These are phyloP conservation scores for Belgica antarctica DNA, from an alignment of 2,888 invertebrate genomes.

Conservation along the genomic window DNA sequence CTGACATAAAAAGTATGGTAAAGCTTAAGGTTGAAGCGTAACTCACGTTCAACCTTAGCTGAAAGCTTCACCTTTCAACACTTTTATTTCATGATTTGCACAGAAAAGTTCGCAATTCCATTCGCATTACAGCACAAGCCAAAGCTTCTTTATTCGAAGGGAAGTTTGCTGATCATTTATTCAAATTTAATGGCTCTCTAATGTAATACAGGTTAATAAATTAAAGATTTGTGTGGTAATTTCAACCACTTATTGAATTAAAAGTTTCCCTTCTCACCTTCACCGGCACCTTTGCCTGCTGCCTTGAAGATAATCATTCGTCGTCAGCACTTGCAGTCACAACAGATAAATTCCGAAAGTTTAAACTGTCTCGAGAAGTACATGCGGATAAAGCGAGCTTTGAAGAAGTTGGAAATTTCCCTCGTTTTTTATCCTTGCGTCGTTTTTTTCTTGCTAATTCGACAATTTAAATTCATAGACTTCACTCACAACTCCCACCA, in stretches of 20 bases:
- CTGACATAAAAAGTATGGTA: no score
- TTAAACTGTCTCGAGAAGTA: constrained; percentile 24
- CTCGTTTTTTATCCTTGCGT: background rate
- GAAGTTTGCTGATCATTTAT: constrained; percentile 22
- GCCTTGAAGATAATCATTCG: background rate
- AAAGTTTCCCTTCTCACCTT: background rate
- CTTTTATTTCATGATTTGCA: no score
- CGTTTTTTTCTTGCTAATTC: constrained; percentile 3
- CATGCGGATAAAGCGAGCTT: constrained; percentile 2
- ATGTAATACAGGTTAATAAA: constrained; percentile 33
- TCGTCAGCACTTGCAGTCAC: constrained; percentile 13
- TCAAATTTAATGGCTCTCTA: constrained; percentile 28
- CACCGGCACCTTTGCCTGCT: background rate
- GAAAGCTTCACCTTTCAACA: no score
- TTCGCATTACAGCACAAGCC: no score
- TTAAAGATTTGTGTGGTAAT: constrained; percentile 32
- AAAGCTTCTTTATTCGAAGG: no score
- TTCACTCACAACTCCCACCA: constrained; percentile 10
- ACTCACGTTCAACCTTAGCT: no score
- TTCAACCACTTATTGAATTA: constrained; percentile 16
- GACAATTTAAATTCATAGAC: constrained; percentile 25
- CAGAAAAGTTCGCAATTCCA: no score
- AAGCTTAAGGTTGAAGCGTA: no score
- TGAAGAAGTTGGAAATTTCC: background rate
- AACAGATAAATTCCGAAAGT: constrained; percentile 19